Conservation (phyloP, 1,140 invertebrate genomes). For the Ylistrum balloti region DNA sequence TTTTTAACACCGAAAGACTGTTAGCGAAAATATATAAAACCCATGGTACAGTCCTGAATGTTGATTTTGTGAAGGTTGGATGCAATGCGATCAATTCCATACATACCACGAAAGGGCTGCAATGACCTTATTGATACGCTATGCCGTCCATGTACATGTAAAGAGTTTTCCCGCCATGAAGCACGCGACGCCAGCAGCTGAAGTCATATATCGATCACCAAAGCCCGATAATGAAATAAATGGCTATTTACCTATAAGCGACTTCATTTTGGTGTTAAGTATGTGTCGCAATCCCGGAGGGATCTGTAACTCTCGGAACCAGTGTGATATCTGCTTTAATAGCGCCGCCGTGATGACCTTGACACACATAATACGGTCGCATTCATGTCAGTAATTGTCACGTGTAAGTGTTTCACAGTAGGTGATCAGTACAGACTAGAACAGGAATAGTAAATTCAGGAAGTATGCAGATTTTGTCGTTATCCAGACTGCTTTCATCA, state of each 20-base stretch:
- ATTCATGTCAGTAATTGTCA: neutral
- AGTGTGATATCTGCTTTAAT: neutral
- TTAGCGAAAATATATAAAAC: neutral
- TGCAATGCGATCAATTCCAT: neutral
- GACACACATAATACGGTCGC: neutral
- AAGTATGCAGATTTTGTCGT: no score
- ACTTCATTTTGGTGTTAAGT: neutral
- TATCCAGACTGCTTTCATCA: no score
- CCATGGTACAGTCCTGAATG: neutral
- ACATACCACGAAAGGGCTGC: neutral
- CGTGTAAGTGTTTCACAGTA: neutral
- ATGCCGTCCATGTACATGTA: neutral
- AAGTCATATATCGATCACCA: neutral
- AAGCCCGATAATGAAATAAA: conserved; percentile 12
- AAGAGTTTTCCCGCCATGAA: neutral
- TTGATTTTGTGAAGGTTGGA: neutral
- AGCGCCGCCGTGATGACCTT: neutral
- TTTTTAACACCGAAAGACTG: neutral
- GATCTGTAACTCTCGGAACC: neutral
- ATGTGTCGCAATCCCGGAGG: conserved; percentile 15
- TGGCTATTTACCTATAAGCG: conserved; percentile 38
- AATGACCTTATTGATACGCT: neutral
- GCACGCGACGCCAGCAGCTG: conserved; percentile 29
- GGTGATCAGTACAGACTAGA: neutral
- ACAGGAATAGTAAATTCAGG: no score